Conservation (phyloP, 2,888 invertebrate genomes). For the Odontomyia ornata region DNA sequence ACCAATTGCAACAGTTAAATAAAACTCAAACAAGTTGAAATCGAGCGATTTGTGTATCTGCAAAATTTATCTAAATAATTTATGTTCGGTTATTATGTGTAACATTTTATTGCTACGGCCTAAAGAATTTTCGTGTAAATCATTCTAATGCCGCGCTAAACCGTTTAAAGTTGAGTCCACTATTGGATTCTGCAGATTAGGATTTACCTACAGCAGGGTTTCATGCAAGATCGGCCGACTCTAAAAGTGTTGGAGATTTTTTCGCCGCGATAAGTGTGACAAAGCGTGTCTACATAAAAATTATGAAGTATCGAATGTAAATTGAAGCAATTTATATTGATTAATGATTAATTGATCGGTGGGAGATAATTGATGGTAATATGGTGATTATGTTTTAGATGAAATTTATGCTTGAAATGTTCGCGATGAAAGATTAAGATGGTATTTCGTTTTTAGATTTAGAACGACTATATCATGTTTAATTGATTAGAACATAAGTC, state of each 20-base stretch:
- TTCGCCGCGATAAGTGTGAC: constrained; percentile 25
- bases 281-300: constrained; percentile 34
- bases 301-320: constrained; percentile 32
- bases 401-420: neutral
- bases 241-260: neutral
- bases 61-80: constrained; percentile 34
- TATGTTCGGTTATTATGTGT: constrained; percentile 31
- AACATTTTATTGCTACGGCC: constrained; percentile 17
- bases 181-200: neutral
- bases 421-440: constrained; percentile 9
- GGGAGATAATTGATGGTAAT: constrained; percentile 39
- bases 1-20: neutral
- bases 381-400: constrained; percentile 4
- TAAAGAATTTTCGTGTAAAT: constrained; percentile 23
- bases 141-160: neutral
- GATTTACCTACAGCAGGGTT: neutral
- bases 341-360: constrained; percentile 32
- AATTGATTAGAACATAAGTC: too few species aligned
- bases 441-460: too few species aligned
- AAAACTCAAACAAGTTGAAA: neutral
- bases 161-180: neutral
- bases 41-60: neutral
- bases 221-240: neutral
- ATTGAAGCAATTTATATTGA: constrained; percentile 31
- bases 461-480: too few species aligned